Evolutionary conservation across 2,888 invertebrate species (phyloP), one percentile per base, ranked within the genome.

Genomic region (Drosophila borealis): DNA sequence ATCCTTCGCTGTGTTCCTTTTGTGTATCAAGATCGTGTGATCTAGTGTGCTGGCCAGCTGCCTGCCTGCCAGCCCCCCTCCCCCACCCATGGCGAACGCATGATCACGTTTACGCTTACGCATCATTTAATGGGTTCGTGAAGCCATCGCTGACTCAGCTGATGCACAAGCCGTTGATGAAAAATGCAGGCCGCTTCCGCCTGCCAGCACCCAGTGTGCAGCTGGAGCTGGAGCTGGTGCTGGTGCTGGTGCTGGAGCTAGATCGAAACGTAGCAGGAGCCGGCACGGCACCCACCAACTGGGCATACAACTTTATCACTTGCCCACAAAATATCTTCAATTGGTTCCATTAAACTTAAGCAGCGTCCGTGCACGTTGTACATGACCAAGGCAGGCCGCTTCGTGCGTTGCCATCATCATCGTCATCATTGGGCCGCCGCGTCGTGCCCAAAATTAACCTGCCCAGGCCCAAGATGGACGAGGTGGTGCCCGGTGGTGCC

Each of bases 261-360:
- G 21, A 42, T 21, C 17, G 44, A 45, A 44, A 8, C 17, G 37
- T n/a, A 44, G 46, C 44, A 14, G 46, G 13, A 46, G 55, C 33
- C 17, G 46, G 56, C 53, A 64, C 44, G 65, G 79, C 72, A 77
- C 69, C 79, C 67, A 79, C 74, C 81, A 73, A 74, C 87, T 80
- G 83, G 74, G 77, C 81, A 74, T 88, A 88, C 90, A 89, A 90
- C 89, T 89, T 90, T 90, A 89, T 89, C 90, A 89, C 86, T 82
- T 82, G 88, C 67, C 81, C 87, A 83, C 79, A 88, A 89, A 89
- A 90, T 89, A 90, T 86, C 88, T 89, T 76, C 90, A 90, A 90
- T 89, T 90, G 90, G 89, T 88, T 82, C 88, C 88, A 89, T 89
- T 89, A 89, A 89, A 90, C 87, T 81, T 83, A 81, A 85, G 84